phyloP scores from a whole-genome alignment of 2,797 vertebrate genomes.

The Iguana delicatissima region DNA sequence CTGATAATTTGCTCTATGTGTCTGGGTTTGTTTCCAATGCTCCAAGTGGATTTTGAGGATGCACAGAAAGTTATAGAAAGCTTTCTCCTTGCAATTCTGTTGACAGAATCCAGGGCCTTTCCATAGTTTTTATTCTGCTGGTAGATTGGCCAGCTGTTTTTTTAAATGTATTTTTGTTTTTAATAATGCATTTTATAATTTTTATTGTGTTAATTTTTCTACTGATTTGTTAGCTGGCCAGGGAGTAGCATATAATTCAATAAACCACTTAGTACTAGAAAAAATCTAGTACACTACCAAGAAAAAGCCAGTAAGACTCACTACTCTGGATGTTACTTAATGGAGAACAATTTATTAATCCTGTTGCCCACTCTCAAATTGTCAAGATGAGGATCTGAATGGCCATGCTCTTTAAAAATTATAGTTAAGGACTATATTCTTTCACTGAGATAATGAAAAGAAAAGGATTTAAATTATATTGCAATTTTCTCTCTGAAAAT shows the following conservation, averaged over 20 bases:
- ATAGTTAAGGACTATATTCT: neutral
- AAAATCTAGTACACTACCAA: neutral
- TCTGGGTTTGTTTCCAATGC: neutral
- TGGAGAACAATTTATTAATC: neutral
- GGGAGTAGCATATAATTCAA: neutral
- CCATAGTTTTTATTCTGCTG: neutral
- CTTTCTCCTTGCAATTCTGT: neutral
- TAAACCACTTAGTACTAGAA: neutral
- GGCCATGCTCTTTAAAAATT: conserved; percentile 28
- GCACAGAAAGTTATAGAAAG: neutral
- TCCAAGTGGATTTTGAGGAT: neutral
- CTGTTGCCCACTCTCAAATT: conserved; percentile 2
- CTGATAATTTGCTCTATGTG: neutral
- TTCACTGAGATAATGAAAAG: conserved; percentile 17
- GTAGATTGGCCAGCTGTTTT: neutral
- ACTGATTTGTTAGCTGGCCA: neutral
- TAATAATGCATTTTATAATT: neutral
- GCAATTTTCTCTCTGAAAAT: conserved; percentile 27
- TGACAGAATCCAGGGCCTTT: neutral
- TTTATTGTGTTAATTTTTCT: neutral
- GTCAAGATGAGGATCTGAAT: conserved; percentile 35
- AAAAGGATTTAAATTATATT: conserved; percentile 34
- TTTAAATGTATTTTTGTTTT: neutral
- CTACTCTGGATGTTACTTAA: neutral
- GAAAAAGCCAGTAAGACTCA: neutral